Conservation (phyloP, 2,797 vertebrate genomes). For the Dallia pectoralis region DNA sequence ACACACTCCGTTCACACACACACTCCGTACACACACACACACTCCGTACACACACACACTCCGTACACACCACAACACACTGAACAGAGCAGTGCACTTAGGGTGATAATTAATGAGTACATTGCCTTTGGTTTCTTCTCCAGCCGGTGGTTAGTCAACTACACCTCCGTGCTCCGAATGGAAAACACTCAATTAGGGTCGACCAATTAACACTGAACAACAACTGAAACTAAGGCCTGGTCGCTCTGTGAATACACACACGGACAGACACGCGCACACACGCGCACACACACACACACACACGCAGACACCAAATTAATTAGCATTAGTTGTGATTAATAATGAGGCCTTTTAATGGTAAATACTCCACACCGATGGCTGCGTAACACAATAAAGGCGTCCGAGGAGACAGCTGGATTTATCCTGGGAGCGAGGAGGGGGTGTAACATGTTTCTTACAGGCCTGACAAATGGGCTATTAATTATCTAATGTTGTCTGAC, state of each 20-base stretch:
- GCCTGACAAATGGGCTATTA: constrained; percentile 99
- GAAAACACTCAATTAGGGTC: constrained; percentile 78
- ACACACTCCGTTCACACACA: too few relatives aligned
- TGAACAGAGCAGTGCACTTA: constrained; percentile 52
- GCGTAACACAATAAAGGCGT: constrained; percentile 87
- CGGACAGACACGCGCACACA: constrained; percentile 72
- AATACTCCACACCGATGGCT: constrained; percentile 84
- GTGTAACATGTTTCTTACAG: constrained; percentile 96
- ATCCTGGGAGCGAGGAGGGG: constrained; percentile 91
- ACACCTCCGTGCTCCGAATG: constrained; percentile 56
- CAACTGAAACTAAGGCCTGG: constrained; percentile 77
- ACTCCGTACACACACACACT: constrained; percentile 3
- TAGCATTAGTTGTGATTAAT: constrained; percentile 99
- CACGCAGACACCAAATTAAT: constrained; percentile 91
- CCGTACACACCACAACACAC: neutral
- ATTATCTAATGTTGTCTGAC: constrained; percentile 99
- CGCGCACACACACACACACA: constrained; percentile 70
- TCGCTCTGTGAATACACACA: constrained; percentile 65
- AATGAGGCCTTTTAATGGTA: constrained; percentile 92
- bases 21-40: neutral
- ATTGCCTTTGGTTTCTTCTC: constrained; percentile 63
- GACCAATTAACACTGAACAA: constrained; percentile 90
- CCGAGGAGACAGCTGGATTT: constrained; percentile 86
- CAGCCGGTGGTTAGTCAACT: constrained; percentile 61
- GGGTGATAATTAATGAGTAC: constrained; percentile 72